These are phyloP conservation scores for Fulmarus glacialis DNA, from an alignment of 2,113 vertebrate species.

Conservation along the genomic window DNA sequence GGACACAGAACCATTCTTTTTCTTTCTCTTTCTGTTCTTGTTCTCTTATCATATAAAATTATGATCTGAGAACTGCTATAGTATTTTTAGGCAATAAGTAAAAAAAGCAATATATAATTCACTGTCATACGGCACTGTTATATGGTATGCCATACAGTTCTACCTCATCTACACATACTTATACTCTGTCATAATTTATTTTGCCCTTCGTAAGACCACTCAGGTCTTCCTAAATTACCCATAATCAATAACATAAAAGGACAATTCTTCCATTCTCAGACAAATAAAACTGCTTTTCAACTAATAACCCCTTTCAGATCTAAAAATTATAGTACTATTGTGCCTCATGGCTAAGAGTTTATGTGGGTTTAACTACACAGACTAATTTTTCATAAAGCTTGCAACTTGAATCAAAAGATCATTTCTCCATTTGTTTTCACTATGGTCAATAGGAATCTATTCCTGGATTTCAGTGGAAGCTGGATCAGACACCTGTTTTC, in stretches of 20 bases:
- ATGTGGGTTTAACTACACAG: background rate
- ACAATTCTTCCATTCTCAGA: background rate
- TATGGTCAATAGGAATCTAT: background rate
- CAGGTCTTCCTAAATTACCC: background rate
- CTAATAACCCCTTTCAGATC: background rate
- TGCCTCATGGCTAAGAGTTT: background rate
- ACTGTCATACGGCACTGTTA: background rate
- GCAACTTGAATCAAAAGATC: background rate
- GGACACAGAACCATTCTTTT: background rate
- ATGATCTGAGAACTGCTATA: background rate
- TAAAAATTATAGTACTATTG: background rate
- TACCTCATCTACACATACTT: background rate
- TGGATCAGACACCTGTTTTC: background rate
- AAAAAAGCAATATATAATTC: background rate
- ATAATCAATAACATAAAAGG: background rate
- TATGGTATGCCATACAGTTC: background rate
- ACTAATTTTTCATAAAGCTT: background rate
- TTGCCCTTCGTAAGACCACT: background rate
- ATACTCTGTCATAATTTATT: background rate
- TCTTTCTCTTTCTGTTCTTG: background rate
- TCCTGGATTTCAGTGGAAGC: slow-evolving; percentile 9
- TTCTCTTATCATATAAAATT: background rate
- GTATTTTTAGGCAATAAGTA: background rate
- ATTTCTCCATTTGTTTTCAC: background rate
- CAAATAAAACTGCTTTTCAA: background rate